Conservation (phyloP, 2,113 vertebrate genomes). For the Vulpes ferrilata region DNA sequence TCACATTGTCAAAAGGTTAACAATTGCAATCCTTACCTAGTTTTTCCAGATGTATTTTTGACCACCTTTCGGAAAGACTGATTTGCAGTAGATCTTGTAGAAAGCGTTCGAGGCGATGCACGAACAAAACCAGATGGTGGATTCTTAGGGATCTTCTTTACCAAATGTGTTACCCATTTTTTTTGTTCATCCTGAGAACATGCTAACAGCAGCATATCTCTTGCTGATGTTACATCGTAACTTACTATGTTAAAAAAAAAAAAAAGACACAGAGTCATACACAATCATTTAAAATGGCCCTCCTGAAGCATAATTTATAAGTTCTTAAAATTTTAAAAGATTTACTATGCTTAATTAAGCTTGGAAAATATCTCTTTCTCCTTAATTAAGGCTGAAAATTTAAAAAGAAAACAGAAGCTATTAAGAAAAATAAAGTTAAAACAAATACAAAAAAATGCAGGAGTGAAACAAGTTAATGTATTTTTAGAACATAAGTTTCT, state of each 20-base stretch:
- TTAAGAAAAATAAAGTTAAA: constrained; percentile 49
- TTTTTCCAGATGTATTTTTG: constrained; percentile 96
- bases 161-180: constrained; percentile 98
- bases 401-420: constrained; percentile 31
- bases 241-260: constrained; percentile 90
- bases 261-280: constrained; percentile 55
- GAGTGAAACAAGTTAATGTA: constrained; percentile 23
- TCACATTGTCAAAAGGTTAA: constrained; percentile 15
- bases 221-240: constrained; percentile 98
- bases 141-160: constrained; percentile 99
- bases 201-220: constrained; percentile 97
- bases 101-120: constrained; percentile 95
- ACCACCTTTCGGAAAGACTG: constrained; percentile 98
- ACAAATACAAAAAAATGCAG: neutral
- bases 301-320: constrained; percentile 2
- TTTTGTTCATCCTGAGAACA: constrained; percentile 98
- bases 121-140: constrained; percentile 95
- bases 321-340: constrained; percentile 42
- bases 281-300: constrained; percentile 36
- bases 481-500: neutral
- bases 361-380: neutral
- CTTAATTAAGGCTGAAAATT: constrained; percentile 52
- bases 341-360: constrained; percentile 47
- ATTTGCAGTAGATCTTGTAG: constrained; percentile 95
- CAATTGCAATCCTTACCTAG: constrained; percentile 91